A percentile compares a stretch with the other conserved stretches of the same genome.
Evolutionary conservation across 2,113 vertebrate genomes (phyloP).

Genomic region (Trichomycterus rosablanca): DNA sequence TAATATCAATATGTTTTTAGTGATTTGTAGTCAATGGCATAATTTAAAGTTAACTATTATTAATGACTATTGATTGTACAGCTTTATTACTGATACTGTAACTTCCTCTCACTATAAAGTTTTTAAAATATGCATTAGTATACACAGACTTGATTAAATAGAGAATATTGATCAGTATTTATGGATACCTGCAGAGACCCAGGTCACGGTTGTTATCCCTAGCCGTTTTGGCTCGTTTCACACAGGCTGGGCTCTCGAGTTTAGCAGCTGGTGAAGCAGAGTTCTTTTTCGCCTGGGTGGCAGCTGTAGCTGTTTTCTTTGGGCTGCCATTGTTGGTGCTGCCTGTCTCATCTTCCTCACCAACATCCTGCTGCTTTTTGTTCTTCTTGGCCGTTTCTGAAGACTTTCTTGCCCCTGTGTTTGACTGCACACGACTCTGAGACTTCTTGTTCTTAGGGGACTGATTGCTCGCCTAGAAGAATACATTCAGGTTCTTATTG

Average conservation of each 20-base stretch:
- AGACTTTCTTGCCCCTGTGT: constrained; percentile 69
- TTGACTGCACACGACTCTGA: constrained; percentile 56
- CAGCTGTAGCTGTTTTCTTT: constrained; percentile 74
- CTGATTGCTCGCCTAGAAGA: constrained; percentile 85
- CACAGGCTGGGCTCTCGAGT: constrained; percentile 75
- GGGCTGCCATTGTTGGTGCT: constrained; percentile 75
- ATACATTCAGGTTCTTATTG: neutral
- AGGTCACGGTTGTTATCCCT: constrained; percentile 89
- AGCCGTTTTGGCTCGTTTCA: constrained; percentile 83
- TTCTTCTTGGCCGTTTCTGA: constrained; percentile 78
- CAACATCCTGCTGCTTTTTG: constrained; percentile 78
- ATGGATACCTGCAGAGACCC: constrained; percentile 90
- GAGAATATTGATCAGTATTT: too few species aligned
- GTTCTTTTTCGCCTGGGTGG: constrained; percentile 81
- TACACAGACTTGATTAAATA: too few species aligned
- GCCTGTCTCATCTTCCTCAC: constrained; percentile 78
- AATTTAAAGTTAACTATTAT: too few species aligned
- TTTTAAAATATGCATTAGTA: too few species aligned
- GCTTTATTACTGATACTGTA: too few species aligned
- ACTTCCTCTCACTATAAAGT: too few species aligned
- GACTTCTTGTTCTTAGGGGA: constrained; percentile 87
- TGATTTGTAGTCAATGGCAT: too few species aligned
- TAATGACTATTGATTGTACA: too few species aligned
- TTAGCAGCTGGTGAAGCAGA: constrained; percentile 63
- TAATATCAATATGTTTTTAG: too few species aligned